Base-by-base conservation (phyloP, 2,113 vertebrate genomes). In the Heliornis fulica region DNA sequence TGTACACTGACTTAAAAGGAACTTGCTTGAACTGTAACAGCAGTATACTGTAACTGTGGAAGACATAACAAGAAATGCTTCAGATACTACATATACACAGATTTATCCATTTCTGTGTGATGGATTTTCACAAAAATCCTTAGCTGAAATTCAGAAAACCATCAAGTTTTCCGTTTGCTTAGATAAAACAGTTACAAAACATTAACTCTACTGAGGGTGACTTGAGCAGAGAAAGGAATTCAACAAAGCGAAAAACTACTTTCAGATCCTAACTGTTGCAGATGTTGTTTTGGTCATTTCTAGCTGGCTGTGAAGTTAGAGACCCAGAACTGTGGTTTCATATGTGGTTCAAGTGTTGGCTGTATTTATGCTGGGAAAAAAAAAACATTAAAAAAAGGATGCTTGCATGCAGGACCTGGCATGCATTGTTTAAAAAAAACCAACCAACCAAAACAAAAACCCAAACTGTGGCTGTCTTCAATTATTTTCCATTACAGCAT, bases 211-310 rank as follows among this genome's bases (percentile, higher is more conserved):
- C 25, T 4, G 5, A 79, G 87, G 38, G 46, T 74, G 88, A 79
- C 85, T 95, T 91, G 56, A 84, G 50, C 61, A 96, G 91, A 68
- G 89, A 94, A 93, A 95, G 74, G 51, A 96, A 68, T n/a, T 80
- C 46, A 36, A 65, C 57, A 51, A 71, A 96, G 65, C 54, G 57
- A 93, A 90, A 95, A 90, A 82, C 40, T 48, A 85, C 84, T 96
- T 96, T 93, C 77, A 85, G 61, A 96, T 88, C 92, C 75, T 87
- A 93, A 90, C 94, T 85, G 78, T 45, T 96, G 77, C 97, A 97
- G 95, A 97, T 97, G 96, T 97, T 97, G 97, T 97, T 98, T 97
- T 95, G 97, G 97, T 97, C 97, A 97, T 94, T 97, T 94, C 94
- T 93, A 97, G 91, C 90, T 97, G 97, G 97, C 97, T 96, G 96